Evolutionary conservation across 2,797 vertebrate species (phyloP), one percentile per base, ranked within the genome.

Genomic region (Muscicapa striata): DNA sequence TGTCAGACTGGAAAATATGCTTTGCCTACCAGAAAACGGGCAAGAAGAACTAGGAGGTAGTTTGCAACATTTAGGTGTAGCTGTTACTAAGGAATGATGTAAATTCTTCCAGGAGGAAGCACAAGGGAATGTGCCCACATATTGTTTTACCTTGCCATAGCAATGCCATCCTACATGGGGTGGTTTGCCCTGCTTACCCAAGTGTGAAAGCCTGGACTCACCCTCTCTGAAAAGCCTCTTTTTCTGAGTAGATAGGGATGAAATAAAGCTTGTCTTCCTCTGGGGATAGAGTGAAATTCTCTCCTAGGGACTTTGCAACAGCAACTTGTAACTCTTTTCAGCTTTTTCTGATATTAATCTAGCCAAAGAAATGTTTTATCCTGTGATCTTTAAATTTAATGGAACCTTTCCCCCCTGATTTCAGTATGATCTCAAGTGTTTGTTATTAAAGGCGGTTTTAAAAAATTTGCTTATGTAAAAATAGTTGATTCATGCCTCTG

Each of bases 81-180:
- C 45, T 4, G 27, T 69, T 87, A 69, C 38, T 87, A 46, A 87
- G 62, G 75, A 92, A 72, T 52, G 62, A 94, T 91, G 92, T 58
- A 94, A 95, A 95, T 85, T 58, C 64, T 89, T 92, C 69, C 62
- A 91, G 66, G 62, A 93, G 67, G 75, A 91, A 95, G 73, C 51
- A 58, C 5, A 0, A 1, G 19, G 34, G 40, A 87, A 83, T 1
- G 2, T 91, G 62, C 66, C 52, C 62, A 43, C 24, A 61, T 57
- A 11, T 5, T 79, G 63, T 18, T 89, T 87, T 87, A 52, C 23
- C 8, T 75, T 78, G 30, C 29, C 5, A 5, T 45, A 62, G 62
- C 15, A 55, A 10, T 62, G 45, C 19, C 40, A 59, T 54, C 19
- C 21, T 84, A 30, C 27, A 23, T 4, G 12, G 36, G 18, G 46